Conservation (phyloP, 2,797 vertebrate species). For the Alauda arvensis region DNA sequence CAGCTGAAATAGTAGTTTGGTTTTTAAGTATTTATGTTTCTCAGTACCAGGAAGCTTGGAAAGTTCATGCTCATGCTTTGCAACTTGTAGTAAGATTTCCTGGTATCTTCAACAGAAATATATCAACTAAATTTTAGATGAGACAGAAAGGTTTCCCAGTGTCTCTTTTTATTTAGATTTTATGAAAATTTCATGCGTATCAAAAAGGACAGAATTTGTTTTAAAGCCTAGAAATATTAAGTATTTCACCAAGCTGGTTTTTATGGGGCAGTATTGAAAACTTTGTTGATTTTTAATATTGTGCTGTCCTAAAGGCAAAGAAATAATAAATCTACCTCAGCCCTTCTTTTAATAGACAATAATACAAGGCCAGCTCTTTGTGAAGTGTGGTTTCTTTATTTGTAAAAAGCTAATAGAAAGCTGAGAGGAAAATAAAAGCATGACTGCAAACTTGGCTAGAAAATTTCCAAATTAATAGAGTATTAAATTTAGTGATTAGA, state of each 20-base stretch:
- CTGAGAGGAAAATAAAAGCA: neutral
- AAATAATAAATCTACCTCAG: neutral
- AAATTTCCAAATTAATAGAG: neutral
- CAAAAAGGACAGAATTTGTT: neutral
- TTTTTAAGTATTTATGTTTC: neutral
- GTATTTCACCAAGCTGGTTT: neutral
- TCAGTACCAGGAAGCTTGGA: neutral
- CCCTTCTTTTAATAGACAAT: neutral
- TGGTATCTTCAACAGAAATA: neutral
- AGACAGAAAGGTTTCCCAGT: neutral
- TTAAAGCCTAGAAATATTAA: neutral
- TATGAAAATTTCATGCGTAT: neutral
- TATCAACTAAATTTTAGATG: neutral
- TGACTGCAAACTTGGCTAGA: neutral
- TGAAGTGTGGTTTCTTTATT: neutral
- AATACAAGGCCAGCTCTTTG: neutral
- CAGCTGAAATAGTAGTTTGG: neutral
- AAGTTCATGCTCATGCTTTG: neutral
- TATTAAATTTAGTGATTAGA: neutral
- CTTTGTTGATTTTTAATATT: neutral
- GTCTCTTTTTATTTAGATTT: neutral
- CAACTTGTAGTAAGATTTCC: neutral
- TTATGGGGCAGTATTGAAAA: neutral
- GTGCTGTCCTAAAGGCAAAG: neutral
- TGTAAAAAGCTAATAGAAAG: neutral